Percentiles rank a stretch among this genome's conserved stretches.
Evolutionary conservation across 2,888 invertebrate species (phyloP).

Genomic region (Nemurella pictetii): DNA sequence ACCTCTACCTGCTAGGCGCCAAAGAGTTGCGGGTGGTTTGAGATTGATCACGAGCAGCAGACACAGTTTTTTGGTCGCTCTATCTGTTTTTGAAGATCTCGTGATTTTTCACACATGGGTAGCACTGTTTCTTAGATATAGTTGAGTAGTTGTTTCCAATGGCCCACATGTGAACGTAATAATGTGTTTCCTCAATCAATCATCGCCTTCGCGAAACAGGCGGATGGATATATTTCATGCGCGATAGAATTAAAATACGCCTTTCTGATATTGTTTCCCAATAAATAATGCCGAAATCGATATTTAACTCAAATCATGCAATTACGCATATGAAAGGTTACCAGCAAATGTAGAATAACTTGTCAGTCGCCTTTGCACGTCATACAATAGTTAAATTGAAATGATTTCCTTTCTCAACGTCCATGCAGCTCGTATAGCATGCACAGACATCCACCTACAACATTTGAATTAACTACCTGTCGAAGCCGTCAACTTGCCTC

Average conservation of each 20-base stretch:
- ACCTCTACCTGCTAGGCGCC: constrained; percentile 10
- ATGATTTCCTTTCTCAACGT: background rate
- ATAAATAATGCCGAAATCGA: background rate
- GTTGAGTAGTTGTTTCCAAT: background rate
- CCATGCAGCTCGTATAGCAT: too few species aligned
- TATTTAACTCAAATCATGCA: background rate
- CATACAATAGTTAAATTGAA: background rate
- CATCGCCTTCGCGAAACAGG: background rate
- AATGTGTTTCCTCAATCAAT: background rate
- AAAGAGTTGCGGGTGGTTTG: constrained; percentile 14
- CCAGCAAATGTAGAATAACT: background rate
- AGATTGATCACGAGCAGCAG: background rate
- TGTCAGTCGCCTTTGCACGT: background rate
- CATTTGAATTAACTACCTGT: background rate
- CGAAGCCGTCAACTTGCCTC: background rate
- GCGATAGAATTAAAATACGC: background rate
- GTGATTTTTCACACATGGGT: background rate
- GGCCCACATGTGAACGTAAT: background rate
- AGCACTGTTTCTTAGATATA: background rate
- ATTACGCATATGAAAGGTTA: background rate
- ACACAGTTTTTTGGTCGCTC: background rate
- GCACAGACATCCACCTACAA: background rate
- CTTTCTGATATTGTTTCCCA: background rate
- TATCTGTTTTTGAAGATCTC: background rate
- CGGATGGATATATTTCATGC: background rate